These are phyloP conservation scores for Lanius ludovicianus DNA, from an alignment of 2,113 vertebrate species.

Conservation along the genomic window DNA sequence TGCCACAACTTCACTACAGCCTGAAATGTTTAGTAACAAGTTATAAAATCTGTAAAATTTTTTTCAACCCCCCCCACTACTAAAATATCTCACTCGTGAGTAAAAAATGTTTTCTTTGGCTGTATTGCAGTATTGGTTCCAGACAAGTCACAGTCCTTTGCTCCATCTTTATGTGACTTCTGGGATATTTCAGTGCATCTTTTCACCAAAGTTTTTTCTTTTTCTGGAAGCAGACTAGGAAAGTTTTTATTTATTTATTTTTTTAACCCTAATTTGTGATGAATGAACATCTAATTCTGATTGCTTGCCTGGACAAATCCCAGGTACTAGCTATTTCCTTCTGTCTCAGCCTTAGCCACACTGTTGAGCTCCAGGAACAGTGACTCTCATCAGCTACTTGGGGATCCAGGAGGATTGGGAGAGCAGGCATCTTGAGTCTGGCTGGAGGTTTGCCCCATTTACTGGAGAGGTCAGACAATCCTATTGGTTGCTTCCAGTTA, in stretches of 20 bases:
- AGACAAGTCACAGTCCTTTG: not conserved
- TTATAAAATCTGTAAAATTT: not conserved
- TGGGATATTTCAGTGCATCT: not conserved
- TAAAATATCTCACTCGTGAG: not conserved
- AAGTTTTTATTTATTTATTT: not conserved
- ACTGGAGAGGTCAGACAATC: not conserved
- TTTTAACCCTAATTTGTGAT: not conserved
- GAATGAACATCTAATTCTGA: not conserved
- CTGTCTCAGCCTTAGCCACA: not conserved
- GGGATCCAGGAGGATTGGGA: not conserved
- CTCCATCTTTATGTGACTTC: not conserved
- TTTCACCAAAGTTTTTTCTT: not conserved
- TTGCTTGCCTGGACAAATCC: not conserved
- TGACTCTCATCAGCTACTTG: not conserved
- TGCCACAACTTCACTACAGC: not conserved
- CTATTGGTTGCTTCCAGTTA: not conserved
- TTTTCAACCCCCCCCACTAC: rapidly evolving
- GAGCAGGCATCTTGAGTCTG: not conserved
- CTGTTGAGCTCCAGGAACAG: not conserved
- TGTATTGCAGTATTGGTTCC: not conserved
- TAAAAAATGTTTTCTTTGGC: not conserved
- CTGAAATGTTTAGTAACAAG: not conserved
- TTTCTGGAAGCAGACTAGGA: not conserved
- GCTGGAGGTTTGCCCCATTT: not conserved
- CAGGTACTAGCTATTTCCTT: not conserved